phyloP scores from a whole-genome alignment of 2,888 invertebrate genomes.

The Dichetophora obliterata region DNA sequence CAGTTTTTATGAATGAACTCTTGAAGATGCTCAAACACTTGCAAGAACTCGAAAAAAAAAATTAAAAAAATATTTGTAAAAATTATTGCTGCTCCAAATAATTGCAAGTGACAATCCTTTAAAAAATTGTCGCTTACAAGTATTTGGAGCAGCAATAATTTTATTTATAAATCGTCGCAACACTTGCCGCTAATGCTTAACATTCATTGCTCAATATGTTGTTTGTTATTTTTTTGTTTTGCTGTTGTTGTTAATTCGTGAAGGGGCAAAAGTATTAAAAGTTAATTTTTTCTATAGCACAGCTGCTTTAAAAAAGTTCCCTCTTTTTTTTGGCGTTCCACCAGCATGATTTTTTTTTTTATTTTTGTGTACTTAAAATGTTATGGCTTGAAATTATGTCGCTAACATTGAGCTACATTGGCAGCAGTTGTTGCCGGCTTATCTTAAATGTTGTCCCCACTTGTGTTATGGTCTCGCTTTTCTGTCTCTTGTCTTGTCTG shows the following conservation, averaged over 20 bases:
- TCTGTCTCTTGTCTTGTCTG: conserved; percentile 4
- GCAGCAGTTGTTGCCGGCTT: neutral
- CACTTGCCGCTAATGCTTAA: neutral
- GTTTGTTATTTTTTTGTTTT: neutral
- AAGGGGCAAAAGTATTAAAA: neutral
- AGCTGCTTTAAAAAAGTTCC: conserved; percentile 8
- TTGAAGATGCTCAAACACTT: too few relatives aligned
- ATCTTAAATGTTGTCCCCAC: neutral
- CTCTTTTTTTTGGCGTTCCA: neutral
- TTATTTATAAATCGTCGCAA: neutral
- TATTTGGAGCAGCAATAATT: neutral
- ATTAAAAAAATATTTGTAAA: too few relatives aligned
- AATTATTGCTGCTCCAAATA: too few relatives aligned
- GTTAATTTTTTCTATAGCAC: neutral
- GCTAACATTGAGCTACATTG: conserved; percentile 14
- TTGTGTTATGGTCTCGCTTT: neutral
- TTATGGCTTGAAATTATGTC: neutral
- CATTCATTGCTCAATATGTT: conserved; percentile 22
- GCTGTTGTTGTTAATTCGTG: neutral
- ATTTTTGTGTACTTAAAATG: neutral
- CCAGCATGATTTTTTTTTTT: neutral
- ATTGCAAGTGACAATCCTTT: too few relatives aligned
- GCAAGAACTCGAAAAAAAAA: too few relatives aligned
- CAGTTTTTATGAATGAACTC: too few relatives aligned
- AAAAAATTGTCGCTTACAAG: neutral